phyloP scores from a whole-genome alignment of 2,797 vertebrate genomes.

The Tangara arthus region DNA sequence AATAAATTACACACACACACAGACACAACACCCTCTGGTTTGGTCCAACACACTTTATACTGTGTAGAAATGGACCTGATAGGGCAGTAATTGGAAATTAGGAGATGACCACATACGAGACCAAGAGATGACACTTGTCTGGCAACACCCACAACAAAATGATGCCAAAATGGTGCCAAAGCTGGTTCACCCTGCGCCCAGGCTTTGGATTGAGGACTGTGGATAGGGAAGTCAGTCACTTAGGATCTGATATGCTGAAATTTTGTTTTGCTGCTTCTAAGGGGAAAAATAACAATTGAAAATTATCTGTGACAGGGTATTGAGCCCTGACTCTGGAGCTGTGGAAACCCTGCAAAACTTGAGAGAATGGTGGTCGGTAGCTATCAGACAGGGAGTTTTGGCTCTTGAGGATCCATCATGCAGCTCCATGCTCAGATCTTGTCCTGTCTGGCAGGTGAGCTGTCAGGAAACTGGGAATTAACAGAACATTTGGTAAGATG shows the following conservation, averaged over 20 bases:
- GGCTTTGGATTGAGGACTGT: neutral
- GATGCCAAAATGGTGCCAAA: neutral
- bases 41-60: neutral
- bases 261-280: neutral
- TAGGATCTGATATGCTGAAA: neutral
- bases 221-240: neutral
- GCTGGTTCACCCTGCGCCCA: neutral
- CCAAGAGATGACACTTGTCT: neutral
- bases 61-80: neutral
- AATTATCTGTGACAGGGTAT: neutral
- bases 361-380: fast-evolving
- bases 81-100: neutral
- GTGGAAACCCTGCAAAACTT: neutral
- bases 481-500: neutral
- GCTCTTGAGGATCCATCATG: neutral
- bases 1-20: neutral
- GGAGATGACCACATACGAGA: neutral
- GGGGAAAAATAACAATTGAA: neutral
- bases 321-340: neutral
- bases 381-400: neutral
- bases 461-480: neutral
- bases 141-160: neutral
- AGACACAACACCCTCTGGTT: fast-evolving
- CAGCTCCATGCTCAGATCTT: neutral
- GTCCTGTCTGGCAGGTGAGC: fast-evolving